These are phyloP conservation scores for Carabus problematicus DNA, from an alignment of 2,888 invertebrate species.

Conservation along the genomic window DNA sequence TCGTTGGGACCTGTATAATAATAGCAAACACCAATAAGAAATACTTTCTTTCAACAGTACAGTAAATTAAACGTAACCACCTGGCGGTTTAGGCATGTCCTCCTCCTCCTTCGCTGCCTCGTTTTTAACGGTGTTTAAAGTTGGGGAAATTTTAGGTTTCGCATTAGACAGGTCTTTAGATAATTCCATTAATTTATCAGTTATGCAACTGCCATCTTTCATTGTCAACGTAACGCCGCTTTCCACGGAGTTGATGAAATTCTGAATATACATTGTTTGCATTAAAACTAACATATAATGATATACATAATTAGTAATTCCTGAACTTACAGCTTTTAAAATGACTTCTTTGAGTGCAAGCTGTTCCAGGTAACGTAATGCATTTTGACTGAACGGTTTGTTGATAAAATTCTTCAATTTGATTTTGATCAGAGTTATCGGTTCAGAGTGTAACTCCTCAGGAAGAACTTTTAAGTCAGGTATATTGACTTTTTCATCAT, in stretches of 20 bases:
- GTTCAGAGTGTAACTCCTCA: slow-evolving; percentile 46
- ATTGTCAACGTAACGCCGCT: slow-evolving; percentile 18
- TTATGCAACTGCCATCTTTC: slow-evolving; percentile 14
- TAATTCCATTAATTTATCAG: no score
- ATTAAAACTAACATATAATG: no score
- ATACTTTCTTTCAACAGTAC: not conserved
- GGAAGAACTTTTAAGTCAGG: slow-evolving; percentile 49
- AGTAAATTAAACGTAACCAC: no score
- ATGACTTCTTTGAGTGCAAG: slow-evolving; percentile 33
- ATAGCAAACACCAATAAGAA: not conserved
- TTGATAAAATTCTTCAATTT: slow-evolving; percentile 44
- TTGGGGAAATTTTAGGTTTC: no score
- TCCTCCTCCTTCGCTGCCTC: no score
- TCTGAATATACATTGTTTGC: not conserved
- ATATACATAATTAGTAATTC: no score
- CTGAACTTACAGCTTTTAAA: slow-evolving; percentile 45
- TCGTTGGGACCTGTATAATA: not conserved
- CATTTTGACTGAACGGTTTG: slow-evolving; percentile 35
- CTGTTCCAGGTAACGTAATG: slow-evolving; percentile 32
- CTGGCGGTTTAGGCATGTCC: no score
- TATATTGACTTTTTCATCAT: slow-evolving; percentile 47
- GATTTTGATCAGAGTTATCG: slow-evolving; percentile 46
- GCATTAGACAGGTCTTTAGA: no score
- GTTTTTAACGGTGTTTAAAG: no score
- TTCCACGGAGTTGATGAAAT: not conserved